phyloP scores from a whole-genome alignment of 2,797 vertebrate species.

The Parauchenoglanis ngamensis region DNA sequence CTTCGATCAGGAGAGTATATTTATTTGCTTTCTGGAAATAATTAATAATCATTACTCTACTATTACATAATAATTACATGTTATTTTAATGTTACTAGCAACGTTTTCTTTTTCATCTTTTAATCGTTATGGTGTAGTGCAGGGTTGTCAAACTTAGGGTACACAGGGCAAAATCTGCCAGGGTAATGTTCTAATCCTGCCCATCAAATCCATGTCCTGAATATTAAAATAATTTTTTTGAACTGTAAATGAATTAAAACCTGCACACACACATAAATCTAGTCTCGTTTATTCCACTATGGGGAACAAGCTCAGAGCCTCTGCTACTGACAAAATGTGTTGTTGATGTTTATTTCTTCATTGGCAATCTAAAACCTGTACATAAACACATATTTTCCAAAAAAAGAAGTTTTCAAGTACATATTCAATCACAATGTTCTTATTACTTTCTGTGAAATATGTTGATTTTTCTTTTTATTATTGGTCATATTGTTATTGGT shows the following conservation, averaged over 20 bases:
- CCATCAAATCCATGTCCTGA: background rate
- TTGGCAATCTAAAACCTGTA: background rate
- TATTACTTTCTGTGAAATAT: too few relatives aligned
- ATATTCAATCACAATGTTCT: too few relatives aligned
- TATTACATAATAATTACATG: background rate
- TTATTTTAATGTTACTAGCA: background rate
- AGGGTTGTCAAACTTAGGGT: too few relatives aligned
- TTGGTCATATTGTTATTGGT: too few relatives aligned
- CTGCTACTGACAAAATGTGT: background rate
- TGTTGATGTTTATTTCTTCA: background rate
- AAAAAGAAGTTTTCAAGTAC: too few relatives aligned
- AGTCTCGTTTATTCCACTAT: background rate
- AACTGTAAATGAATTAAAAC: background rate
- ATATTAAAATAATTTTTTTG: background rate
- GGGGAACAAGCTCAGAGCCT: background rate
- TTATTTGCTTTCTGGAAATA: conserved; percentile 64
- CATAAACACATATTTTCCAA: background rate
- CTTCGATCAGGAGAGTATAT: conserved; percentile 71
- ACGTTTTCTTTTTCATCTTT: background rate
- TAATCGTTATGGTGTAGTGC: too few relatives aligned
- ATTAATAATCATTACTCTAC: background rate
- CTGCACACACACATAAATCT: background rate
- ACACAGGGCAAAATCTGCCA: too few relatives aligned
- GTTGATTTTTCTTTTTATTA: too few relatives aligned
- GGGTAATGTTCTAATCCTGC: background rate